Base-by-base conservation (phyloP, 2,797 vertebrate genomes). In the Erethizon dorsatum region DNA sequence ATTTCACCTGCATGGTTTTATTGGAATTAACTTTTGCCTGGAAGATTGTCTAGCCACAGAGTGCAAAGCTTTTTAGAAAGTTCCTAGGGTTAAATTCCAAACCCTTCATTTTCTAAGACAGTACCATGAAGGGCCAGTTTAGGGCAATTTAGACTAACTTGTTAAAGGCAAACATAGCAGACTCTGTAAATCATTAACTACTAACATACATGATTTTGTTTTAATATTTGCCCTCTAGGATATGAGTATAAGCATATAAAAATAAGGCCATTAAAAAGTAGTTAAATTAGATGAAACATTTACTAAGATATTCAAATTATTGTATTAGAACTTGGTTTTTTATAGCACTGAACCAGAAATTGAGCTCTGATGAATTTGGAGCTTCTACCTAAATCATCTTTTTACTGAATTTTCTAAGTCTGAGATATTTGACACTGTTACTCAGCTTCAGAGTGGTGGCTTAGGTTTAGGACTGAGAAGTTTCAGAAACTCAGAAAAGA, bases 61-160 rank as follows among this genome's bases (percentile, higher is more conserved):
- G 37, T 24, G 12, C 20, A 59, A 71, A 71, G 28, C 31, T 50
- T 84, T 56, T 63, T 83, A 75, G 61, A 45, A 92, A 82, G 28
- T 45, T 97, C 41, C 41, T 56, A 47, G 31, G 50, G 18, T 65
- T 93, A 47, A 82, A 90, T 95, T 94, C 47, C 83, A 77, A 95
- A 82, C 5, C 22, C 59, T 93, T 37, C 28, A n/a, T 17, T 59
- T 26, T 93, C 22, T 31, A 56, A 37, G 26, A 65, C 33, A 59
- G 5, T 89, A 73, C 24, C 65, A 13, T 47, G 26, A 90, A 94
- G 26, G 82, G 15, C 47, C 18, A 84, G 3, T 71, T 73, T 14
- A n/a, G 50, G 75, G 33, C 13, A 77, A 31, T 26, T 54, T 61
- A 22, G 24, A 20, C 26, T 83, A 28, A 89, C 37, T 83, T 85